These are phyloP conservation scores for Ceratosolen solmsi DNA, from an alignment of 1,140 invertebrate species.

Conservation along the genomic window DNA sequence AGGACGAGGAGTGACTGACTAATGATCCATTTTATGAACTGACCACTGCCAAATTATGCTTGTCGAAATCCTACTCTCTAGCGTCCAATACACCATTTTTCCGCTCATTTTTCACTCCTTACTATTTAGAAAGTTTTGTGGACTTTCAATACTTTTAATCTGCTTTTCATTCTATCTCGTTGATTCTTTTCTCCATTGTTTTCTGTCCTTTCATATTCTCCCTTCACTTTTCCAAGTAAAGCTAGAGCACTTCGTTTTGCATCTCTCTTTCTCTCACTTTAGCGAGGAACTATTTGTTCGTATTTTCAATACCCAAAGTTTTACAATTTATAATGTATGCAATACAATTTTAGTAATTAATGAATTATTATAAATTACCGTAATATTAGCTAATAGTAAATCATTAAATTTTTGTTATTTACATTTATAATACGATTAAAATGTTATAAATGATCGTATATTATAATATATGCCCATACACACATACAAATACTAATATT, in stretches of 20 bases:
- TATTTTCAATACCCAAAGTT: not conserved
- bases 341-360: no score
- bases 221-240: constrained; percentile 14
- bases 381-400: no score
- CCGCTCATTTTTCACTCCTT: constrained; percentile 52
- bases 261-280: constrained; percentile 34
- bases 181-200: constrained; percentile 43
- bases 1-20: not conserved
- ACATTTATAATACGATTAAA: no score
- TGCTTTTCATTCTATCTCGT: constrained; percentile 48
- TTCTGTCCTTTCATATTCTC: constrained; percentile 36
- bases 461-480: no score
- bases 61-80: constrained; percentile 62
- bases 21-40: constrained; percentile 59
- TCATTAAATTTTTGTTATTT: no score
- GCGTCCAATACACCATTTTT: constrained; percentile 51
- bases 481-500: no score
- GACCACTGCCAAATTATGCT: constrained; percentile 68
- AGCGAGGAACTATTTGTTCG: constrained; percentile 6
- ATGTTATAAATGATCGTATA: no score
- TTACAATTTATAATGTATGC: no score
- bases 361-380: no score
- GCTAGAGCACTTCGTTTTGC: constrained; percentile 28
- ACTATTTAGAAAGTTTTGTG: not conserved
- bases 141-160: constrained; percentile 32